phyloP scores from a whole-genome alignment of 2,113 vertebrate genomes.

The Paradisaea rubra region DNA sequence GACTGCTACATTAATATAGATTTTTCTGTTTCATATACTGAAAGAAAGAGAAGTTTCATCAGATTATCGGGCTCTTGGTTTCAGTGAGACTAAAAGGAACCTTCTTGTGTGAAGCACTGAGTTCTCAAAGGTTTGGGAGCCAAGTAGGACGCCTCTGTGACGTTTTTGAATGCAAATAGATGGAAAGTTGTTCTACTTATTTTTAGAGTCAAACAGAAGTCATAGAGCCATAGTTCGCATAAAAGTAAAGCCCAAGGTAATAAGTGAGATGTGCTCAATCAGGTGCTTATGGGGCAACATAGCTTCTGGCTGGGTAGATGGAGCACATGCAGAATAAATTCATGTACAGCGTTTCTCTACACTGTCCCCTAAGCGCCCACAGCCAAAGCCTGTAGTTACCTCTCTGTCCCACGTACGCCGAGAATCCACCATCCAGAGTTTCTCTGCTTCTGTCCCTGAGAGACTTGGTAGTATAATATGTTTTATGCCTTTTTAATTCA shows the following conservation, averaged over 20 bases:
- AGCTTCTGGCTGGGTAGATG: background rate
- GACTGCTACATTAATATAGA: background rate
- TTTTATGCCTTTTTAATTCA: background rate
- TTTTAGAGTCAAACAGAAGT: background rate
- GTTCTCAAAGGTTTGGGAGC: background rate
- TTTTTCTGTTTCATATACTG: background rate
- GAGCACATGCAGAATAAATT: background rate
- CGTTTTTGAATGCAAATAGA: background rate
- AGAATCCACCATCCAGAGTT: background rate
- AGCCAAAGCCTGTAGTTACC: background rate
- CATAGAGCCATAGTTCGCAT: background rate
- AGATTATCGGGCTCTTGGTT: background rate
- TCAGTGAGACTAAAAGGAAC: background rate
- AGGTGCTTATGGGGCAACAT: background rate
- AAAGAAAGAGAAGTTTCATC: background rate
- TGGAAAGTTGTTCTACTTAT: background rate
- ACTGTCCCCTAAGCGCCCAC: too few relatives aligned
- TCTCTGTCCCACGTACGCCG: accelerated
- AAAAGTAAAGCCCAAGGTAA: background rate
- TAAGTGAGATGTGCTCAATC: background rate
- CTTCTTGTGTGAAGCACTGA: background rate
- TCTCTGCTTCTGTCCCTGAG: background rate
- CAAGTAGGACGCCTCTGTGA: background rate
- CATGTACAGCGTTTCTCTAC: accelerated
- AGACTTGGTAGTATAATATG: background rate